Base-by-base conservation (phyloP, 2,113 vertebrate genomes). In the Chionis minor region DNA sequence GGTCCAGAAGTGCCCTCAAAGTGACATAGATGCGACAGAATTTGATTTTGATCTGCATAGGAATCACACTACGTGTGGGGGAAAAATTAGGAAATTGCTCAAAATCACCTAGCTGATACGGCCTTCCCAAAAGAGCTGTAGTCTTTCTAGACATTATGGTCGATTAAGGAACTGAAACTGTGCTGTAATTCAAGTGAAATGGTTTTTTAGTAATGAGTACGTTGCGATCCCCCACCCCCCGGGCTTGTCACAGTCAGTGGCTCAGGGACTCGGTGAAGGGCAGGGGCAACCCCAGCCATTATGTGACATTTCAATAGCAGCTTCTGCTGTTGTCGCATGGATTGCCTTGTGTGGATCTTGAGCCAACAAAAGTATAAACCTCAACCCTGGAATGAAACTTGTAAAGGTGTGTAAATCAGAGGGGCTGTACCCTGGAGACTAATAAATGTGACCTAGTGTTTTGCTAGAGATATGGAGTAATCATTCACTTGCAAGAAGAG, bases 381-480 rank as follows among this genome's bases (percentile, higher is more conserved):
- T 47, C 33, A 82, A 24, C 35, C 42, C 74, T 71, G 70, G 92
- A 88, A 77, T 89, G 84, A 87, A 91, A 86, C 71, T 62, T 92
- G 38, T 77, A 47, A 87, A 94, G 24, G 51, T 87, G 69, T 93
- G 83, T 96, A 92, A 96, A 96, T 97, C 91, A 93, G 88, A 84
- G 81, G 75, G 72, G 79, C 56, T 90, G 49, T 93, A 63, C 82
- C 63, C 83, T 49, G 17, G 94, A 86, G 78, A 79, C 22, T 47
- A 92, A 81, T 88, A 58, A 95, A 73, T 55, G 62, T 94, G 84
- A 95, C 58, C 95, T 94, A 91, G 22, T 94, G 12, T 94, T 95
- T 97, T 94, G 77, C 65, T 89, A 40, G 65, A 82, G 91, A 80
- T 92, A 45, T 3, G 6, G 78, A 80, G 15, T 85, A 81, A 94